Evolutionary conservation across 2,113 vertebrate species (phyloP).

Genomic region (Callionymus lyra): DNA sequence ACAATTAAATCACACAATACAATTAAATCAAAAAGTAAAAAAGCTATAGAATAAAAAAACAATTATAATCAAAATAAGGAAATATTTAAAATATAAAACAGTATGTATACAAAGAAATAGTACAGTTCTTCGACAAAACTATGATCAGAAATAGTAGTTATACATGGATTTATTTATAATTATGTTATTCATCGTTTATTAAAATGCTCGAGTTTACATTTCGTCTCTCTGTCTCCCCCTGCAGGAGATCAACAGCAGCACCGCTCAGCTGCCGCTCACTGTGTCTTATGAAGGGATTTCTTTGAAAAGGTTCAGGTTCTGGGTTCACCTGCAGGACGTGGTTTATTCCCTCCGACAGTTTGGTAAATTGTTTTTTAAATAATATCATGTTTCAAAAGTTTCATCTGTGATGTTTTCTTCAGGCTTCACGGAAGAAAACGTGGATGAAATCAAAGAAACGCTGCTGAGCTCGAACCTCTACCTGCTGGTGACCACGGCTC

Average conservation of each 20-base stretch:
- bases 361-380: slow-evolving; percentile 62
- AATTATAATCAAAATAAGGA: not conserved
- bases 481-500: slow-evolving; percentile 82
- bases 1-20: too few species aligned
- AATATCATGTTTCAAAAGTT: not conserved
- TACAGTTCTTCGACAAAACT: too few species aligned
- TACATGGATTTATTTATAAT: too few species aligned
- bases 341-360: slow-evolving; percentile 89
- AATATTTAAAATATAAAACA: too few species aligned
- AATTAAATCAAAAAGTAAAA: too few species aligned
- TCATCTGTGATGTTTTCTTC: not conserved
- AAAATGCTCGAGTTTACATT: too few species aligned
- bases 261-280: slow-evolving; percentile 79
- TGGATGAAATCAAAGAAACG: slow-evolving; percentile 93
- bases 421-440: slow-evolving; percentile 94
- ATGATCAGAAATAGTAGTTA: too few species aligned
- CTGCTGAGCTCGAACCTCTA: slow-evolving; percentile 89
- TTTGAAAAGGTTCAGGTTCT: slow-evolving; percentile 83
- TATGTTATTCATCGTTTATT: too few species aligned
- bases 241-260: slow-evolving; percentile 83
- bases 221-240: not conserved
- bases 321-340: slow-evolving; percentile 94
- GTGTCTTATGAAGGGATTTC: slow-evolving; percentile 88
- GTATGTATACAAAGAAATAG: too few species aligned
- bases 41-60: too few species aligned